Conservation (phyloP, 2,797 vertebrate genomes). For the Heliangelus exortis region DNA sequence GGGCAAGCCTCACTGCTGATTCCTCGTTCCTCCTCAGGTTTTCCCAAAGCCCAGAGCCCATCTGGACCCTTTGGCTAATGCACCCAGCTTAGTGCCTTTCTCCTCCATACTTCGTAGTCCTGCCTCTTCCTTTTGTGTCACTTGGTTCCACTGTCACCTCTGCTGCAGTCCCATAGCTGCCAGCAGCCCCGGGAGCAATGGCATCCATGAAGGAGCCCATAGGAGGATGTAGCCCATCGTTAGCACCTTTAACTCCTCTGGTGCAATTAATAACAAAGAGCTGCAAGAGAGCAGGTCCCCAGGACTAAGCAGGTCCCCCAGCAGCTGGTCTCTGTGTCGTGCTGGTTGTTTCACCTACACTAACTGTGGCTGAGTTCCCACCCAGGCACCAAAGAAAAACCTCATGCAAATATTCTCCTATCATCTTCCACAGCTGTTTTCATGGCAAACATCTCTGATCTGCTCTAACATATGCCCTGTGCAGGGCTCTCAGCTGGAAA, state of each 20-base stretch:
- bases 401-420: not conserved
- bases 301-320: not conserved
- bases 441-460: not conserved
- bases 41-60: not conserved
- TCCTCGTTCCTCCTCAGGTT: not conserved
- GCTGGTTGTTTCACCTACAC: not conserved
- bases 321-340: not conserved
- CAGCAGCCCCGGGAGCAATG: not conserved
- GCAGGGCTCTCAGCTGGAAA: not conserved
- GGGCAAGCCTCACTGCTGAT: not conserved
- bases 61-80: not conserved
- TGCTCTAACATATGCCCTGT: not conserved
- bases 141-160: not conserved
- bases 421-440: not conserved
- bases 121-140: not conserved
- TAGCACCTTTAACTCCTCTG: not conserved
- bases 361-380: not conserved
- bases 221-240: not conserved
- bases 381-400: not conserved
- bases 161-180: not conserved
- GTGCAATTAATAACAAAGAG: not conserved
- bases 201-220: fast-evolving
- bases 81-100: not conserved
- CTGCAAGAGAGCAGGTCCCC: not conserved
- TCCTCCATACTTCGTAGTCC: not conserved